Conservation (phyloP, 2,113 vertebrate genomes). For the Pterocles gutturalis region DNA sequence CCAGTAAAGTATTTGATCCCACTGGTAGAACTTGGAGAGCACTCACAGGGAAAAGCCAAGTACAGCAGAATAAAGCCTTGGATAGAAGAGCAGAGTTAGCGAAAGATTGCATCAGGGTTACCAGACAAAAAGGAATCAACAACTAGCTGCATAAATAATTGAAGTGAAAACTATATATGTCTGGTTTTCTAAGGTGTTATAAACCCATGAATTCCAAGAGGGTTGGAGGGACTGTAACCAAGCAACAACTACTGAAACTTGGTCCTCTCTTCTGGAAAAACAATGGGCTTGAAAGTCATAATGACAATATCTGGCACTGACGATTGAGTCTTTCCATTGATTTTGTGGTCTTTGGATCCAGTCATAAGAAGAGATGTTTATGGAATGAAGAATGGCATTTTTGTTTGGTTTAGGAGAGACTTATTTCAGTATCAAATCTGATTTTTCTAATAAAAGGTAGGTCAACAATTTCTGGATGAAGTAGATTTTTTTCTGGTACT, state of each 20-base stretch:
- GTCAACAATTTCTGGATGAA: not conserved
- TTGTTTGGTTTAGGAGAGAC: not conserved
- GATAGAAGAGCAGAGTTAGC: not conserved
- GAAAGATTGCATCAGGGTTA: not conserved
- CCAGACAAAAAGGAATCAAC: constrained; percentile 7
- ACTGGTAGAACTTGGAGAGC: not conserved
- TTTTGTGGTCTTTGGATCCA: not conserved
- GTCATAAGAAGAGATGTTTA: not conserved
- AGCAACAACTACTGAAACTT: not conserved
- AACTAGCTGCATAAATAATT: constrained; percentile 31
- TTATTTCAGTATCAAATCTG: not conserved
- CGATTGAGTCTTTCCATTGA: not conserved
- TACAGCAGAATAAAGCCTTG: not conserved
- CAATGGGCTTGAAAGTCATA: not conserved
- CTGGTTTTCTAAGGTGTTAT: constrained; percentile 13
- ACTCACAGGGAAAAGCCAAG: not conserved
- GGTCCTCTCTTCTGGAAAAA: not conserved
- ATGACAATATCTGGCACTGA: not conserved
- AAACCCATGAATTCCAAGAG: not conserved
- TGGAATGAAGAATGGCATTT: not conserved
- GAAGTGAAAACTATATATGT: not conserved
- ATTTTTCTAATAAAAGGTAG: not conserved
- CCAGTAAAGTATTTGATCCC: not conserved
- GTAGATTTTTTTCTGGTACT: not conserved
- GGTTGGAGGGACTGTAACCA: not conserved